Evolutionary conservation across 2,797 vertebrate genomes (phyloP).

Genomic region (Oophaga sylvatica): DNA sequence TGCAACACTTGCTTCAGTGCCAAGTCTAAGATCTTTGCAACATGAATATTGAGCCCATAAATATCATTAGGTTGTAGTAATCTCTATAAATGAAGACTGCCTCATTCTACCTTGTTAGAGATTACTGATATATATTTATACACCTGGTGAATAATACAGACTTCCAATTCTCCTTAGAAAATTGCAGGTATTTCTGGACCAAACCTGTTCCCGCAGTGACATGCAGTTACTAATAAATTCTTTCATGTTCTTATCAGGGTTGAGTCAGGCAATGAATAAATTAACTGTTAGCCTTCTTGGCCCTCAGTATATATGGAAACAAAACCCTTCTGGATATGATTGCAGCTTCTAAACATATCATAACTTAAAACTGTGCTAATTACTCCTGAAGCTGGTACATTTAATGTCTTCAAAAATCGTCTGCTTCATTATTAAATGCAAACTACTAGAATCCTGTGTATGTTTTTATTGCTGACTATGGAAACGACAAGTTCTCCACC

Average conservation of each 20-base stretch:
- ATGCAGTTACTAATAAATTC: constrained; percentile 32
- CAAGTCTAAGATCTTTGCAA: not conserved
- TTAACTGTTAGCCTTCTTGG: not conserved
- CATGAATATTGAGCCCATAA: constrained; percentile 14
- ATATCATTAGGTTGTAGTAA: constrained; percentile 25
- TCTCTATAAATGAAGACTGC: not conserved
- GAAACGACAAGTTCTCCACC: too few species aligned
- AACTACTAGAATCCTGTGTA: too few species aligned
- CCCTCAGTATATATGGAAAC: not conserved
- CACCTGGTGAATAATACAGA: not conserved
- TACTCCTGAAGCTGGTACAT: too few species aligned
- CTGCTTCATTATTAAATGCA: too few species aligned
- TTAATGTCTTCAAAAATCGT: too few species aligned
- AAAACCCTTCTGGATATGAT: not conserved
- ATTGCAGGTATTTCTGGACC: constrained; percentile 4
- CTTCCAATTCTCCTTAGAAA: not conserved
- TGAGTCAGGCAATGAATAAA: constrained; percentile 22
- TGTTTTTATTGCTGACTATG: too few species aligned
- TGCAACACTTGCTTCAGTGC: not conserved
- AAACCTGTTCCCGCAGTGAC: constrained; percentile 15
- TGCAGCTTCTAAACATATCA: not conserved
- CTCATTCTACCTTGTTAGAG: not conserved
- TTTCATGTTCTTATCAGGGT: constrained; percentile 26
- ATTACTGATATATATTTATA: constrained; percentile 10
- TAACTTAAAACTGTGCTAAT: too few species aligned